Evolutionary conservation across 2,113 vertebrate species (phyloP).

Genomic region (Myodes glareolus): DNA sequence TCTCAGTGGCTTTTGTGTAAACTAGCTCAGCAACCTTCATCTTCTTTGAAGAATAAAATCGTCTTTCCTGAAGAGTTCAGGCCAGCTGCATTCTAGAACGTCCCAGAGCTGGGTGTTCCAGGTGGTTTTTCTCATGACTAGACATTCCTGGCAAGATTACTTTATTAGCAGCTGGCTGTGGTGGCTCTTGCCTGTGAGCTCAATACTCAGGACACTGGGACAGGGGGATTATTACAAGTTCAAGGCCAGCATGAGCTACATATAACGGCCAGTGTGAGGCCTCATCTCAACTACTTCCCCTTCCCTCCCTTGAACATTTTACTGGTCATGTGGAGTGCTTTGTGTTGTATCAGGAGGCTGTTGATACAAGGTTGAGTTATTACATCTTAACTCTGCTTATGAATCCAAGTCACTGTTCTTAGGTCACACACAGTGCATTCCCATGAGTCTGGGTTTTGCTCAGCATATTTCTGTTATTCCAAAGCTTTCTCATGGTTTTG

Average conservation of each 20-base stretch:
- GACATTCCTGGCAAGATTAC: neutral
- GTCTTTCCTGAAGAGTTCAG: neutral
- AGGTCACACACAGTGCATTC: neutral
- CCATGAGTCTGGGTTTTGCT: neutral
- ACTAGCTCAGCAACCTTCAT: neutral
- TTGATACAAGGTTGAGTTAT: neutral
- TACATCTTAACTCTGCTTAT: neutral
- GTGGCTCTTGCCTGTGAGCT: neutral
- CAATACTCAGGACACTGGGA: neutral
- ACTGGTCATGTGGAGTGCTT: neutral
- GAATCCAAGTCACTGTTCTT: neutral
- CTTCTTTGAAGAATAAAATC: neutral
- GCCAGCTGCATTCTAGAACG: neutral
- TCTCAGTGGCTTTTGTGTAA: slow-evolving; percentile 15
- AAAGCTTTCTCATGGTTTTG: neutral
- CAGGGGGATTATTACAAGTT: neutral
- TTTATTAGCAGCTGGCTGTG: neutral
- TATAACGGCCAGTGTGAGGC: neutral
- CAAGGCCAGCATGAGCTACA: neutral
- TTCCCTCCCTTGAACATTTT: neutral
- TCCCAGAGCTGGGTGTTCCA: neutral
- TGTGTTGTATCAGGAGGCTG: neutral
- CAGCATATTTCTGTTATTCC: neutral
- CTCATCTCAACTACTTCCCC: neutral
- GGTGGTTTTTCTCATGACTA: neutral